phyloP scores from a whole-genome alignment of 2,888 invertebrate genomes.

The Pollenia amentaria region DNA sequence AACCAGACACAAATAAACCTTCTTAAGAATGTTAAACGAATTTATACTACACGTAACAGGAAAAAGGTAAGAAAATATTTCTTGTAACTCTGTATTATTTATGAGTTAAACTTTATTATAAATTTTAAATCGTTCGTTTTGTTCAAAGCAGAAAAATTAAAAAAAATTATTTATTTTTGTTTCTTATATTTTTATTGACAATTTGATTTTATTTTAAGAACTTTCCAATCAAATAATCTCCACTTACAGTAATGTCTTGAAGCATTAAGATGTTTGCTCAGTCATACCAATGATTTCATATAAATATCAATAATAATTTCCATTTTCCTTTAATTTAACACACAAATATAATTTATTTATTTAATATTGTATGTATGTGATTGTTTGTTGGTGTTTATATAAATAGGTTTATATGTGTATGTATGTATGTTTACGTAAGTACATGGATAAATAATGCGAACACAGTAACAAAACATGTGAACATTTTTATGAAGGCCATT shows the following conservation, averaged over 20 bases:
- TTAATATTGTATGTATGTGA: too few relatives aligned
- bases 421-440: not conserved
- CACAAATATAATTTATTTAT: conserved; percentile 22
- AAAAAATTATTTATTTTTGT: not conserved
- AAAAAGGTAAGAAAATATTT: not conserved
- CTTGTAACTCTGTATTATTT: not conserved
- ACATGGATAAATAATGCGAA: not conserved
- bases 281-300: conserved; percentile 50
- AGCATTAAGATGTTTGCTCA: not conserved
- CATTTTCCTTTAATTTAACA: conserved; percentile 46
- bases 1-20: conserved; percentile 10
- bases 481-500: conserved; percentile 36
- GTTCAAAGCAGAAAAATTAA: conserved; percentile 7
- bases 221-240: conserved; percentile 29
- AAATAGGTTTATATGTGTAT: not conserved
- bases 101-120: not conserved
- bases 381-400: not conserved
- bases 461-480: not conserved
- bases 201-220: conserved; percentile 2
- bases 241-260: not conserved
- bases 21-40: conserved; percentile 8
- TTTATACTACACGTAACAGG: conserved; percentile 7
- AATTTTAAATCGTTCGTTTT: not conserved
- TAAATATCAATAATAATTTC: conserved; percentile 48
- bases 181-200: not conserved